Conservation (phyloP, 2,888 invertebrate species). For the Lobophora halterata region DNA sequence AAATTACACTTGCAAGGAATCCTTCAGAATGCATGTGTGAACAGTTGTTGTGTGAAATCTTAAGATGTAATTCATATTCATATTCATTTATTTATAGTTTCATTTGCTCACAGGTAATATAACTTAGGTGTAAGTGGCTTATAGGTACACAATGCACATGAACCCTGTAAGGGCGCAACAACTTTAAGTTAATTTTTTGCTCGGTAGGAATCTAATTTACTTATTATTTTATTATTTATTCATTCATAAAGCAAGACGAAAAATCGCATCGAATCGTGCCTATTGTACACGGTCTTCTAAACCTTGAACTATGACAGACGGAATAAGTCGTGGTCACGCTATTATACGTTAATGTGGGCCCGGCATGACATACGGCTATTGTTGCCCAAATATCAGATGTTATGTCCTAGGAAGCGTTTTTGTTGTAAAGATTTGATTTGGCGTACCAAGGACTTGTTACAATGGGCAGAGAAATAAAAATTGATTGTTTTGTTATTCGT, state of each 20-base stretch:
- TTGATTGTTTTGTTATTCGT: too few relatives aligned
- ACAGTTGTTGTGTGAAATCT: too few relatives aligned
- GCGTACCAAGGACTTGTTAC: conserved; percentile 39
- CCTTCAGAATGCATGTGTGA: too few relatives aligned
- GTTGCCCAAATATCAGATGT: conserved; percentile 45
- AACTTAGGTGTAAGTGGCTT: too few relatives aligned
- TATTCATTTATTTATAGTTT: too few relatives aligned
- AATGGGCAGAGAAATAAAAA: too few relatives aligned
- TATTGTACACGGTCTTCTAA: conserved; percentile 40
- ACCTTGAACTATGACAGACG: conserved; percentile 67
- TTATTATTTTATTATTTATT: neutral
- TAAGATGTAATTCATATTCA: too few relatives aligned
- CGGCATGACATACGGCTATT: conserved; percentile 52
- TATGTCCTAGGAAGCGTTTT: conserved; percentile 46
- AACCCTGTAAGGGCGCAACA: too few relatives aligned
- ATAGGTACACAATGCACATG: too few relatives aligned
- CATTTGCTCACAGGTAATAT: too few relatives aligned
- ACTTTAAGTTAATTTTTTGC: neutral
- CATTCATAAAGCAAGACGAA: conserved; percentile 6
- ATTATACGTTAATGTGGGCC: conserved; percentile 55
- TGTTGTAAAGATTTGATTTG: conserved; percentile 34
- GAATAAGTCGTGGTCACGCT: conserved; percentile 59
- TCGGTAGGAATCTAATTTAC: too few relatives aligned
- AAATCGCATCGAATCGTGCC: conserved; percentile 8
- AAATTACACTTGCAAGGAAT: too few relatives aligned